Conservation (phyloP, 2,797 vertebrate species). For the Enteromius radiatus region DNA sequence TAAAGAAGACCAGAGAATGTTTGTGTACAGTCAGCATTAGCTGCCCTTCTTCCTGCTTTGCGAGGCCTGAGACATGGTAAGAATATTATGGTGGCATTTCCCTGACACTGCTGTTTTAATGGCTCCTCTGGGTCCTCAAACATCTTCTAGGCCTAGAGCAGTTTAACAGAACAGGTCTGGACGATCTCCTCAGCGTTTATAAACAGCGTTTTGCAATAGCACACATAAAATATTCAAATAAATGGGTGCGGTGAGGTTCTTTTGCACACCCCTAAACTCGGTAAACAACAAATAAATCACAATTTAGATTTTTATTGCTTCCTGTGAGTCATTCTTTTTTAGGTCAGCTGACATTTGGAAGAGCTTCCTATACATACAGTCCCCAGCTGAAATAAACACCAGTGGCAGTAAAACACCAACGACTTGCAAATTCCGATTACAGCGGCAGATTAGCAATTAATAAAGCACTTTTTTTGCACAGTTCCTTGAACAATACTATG, state of each 20-base stretch:
- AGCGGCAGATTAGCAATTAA: not conserved
- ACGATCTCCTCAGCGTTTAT: conserved; percentile 4
- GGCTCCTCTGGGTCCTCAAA: conserved; percentile 19
- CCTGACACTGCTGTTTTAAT: conserved; percentile 33
- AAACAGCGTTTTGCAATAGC: not conserved
- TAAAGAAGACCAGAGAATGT: not conserved
- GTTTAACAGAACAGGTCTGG: conserved; percentile 25
- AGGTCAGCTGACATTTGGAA: not conserved
- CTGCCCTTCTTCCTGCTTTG: conserved; percentile 23
- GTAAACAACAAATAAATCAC: not conserved
- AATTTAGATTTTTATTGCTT: not conserved
- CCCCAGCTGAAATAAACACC: not conserved
- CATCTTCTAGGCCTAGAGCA: not conserved
- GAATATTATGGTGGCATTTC: conserved; percentile 25
- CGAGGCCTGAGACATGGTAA: conserved; percentile 26
- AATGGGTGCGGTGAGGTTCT: not conserved
- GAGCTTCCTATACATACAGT: too few species aligned
- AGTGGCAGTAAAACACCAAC: not conserved
- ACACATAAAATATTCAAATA: not conserved
- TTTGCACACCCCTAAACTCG: not conserved
- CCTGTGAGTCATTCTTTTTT: not conserved
- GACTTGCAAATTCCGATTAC: not conserved
- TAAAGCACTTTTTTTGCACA: not conserved
- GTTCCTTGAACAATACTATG: not conserved
- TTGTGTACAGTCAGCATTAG: conserved; percentile 49